These are phyloP conservation scores for Dioctria rufipes DNA, from an alignment of 2,888 invertebrate species.

Conservation along the genomic window DNA sequence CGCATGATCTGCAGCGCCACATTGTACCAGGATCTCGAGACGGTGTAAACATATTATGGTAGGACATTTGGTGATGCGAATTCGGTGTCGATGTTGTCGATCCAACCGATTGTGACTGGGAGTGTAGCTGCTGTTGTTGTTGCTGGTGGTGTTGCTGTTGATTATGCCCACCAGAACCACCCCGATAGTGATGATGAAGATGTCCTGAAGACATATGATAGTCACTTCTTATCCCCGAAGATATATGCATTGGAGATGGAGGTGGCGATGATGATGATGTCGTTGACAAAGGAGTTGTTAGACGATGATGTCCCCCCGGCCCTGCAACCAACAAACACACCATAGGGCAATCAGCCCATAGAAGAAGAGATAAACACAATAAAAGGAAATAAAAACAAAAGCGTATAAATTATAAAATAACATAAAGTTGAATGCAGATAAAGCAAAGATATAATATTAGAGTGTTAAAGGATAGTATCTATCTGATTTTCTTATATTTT, in stretches of 20 bases:
- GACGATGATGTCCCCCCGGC: slow-evolving; percentile 67
- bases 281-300: slow-evolving; percentile 67
- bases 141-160: slow-evolving; percentile 25
- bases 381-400: slow-evolving; percentile 62
- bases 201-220: slow-evolving; percentile 33
- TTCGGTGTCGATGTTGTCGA: slow-evolving; percentile 61
- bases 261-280: slow-evolving; percentile 69
- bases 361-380: slow-evolving; percentile 63
- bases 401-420: slow-evolving; percentile 51
- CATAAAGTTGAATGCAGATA: slow-evolving; percentile 52
- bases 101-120: slow-evolving; percentile 56
- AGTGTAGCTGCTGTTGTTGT: too few relatives aligned
- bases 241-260: slow-evolving; percentile 67
- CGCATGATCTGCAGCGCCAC: slow-evolving; percentile 87
- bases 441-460: slow-evolving; percentile 41
- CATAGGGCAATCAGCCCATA: slow-evolving; percentile 72
- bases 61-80: slow-evolving; percentile 76
- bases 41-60: slow-evolving; percentile 88
- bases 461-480: slow-evolving; percentile 43
- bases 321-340: slow-evolving; percentile 70
- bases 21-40: slow-evolving; percentile 80
- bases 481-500: slow-evolving; percentile 13
- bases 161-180: slow-evolving; percentile 6
- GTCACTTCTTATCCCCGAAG: slow-evolving; percentile 62
- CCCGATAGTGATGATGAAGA: slow-evolving; percentile 55